Percentiles rank a stretch among this genome's conserved stretches.
Conservation (phyloP, 2,113 vertebrate species). For the Phalacrocorax brasilianus region DNA sequence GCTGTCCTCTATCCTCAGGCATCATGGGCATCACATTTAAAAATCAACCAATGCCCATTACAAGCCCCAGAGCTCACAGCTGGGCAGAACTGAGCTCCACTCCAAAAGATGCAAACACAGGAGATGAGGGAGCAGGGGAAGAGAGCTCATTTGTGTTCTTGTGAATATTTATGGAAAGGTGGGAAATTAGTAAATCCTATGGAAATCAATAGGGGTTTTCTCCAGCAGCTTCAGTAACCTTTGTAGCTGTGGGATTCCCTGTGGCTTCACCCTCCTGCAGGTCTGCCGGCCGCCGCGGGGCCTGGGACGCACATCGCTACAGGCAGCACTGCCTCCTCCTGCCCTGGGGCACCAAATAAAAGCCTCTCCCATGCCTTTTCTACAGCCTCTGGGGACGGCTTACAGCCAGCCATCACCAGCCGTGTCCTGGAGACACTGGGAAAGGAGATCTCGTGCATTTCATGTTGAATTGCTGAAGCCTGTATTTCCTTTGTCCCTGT, state of each 20-base stretch:
- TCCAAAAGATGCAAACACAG: not conserved
- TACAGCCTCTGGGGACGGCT: not conserved
- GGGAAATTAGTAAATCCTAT: not conserved
- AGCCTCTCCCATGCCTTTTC: not conserved
- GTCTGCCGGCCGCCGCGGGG: accelerated
- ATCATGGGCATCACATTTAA: not conserved
- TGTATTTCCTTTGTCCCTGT: not conserved
- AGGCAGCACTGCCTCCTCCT: not conserved
- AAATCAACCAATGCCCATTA: not conserved
- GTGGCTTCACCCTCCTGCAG: not conserved
- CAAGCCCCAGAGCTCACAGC: not conserved
- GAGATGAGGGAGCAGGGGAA: not conserved
- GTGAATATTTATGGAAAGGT: not conserved
- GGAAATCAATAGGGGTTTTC: not conserved
- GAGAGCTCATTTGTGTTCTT: not conserved
- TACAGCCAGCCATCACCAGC: not conserved
- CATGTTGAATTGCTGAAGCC: not conserved
- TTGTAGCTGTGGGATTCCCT: not conserved
- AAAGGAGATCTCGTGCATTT: not conserved
- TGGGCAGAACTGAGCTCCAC: not conserved
- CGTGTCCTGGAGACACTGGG: not conserved
- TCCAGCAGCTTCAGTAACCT: not conserved
- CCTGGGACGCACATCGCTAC: accelerated
- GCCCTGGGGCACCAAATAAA: not conserved
- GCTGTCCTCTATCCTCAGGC: not conserved